Evolutionary conservation across 2,797 vertebrate genomes (phyloP).

Genomic region (Melanotaenia parkinsoni): DNA sequence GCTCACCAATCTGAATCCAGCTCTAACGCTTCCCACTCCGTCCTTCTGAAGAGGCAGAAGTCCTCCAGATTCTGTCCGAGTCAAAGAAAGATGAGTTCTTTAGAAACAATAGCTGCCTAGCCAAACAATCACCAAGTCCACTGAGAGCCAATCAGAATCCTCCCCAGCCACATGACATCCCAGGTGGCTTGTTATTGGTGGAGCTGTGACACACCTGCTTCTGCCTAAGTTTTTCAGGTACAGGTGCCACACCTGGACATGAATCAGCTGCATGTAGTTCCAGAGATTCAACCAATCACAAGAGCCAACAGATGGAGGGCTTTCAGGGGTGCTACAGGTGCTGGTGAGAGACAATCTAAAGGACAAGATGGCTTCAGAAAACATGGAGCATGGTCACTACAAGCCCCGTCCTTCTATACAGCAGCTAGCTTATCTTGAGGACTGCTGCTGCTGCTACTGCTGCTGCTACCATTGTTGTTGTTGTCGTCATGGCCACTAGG

Average conservation of each 20-base stretch:
- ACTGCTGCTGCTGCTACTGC: conserved; percentile 50
- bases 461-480: conserved; percentile 40
- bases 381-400: background rate
- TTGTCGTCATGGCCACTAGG: conserved; percentile 77
- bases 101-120: conserved; percentile 81
- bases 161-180: conserved; percentile 43
- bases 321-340: conserved; percentile 49
- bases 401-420: conserved; percentile 51
- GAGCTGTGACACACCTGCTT: conserved; percentile 20
- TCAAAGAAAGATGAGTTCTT: conserved; percentile 30
- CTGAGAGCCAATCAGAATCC: conserved; percentile 45
- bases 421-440: conserved; percentile 73
- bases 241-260: conserved; percentile 5
- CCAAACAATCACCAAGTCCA: conserved; percentile 61
- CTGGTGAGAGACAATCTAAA: conserved; percentile 65
- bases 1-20: background rate
- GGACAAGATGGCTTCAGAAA: conserved; percentile 35
- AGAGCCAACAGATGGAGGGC: conserved; percentile 2
- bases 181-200: conserved; percentile 57
- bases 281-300: conserved; percentile 48
- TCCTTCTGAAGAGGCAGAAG: conserved; percentile 5
- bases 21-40: background rate
- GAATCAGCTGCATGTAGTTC: conserved; percentile 29
- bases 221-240: conserved; percentile 33
- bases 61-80: background rate